Conservation (phyloP, 2,888 invertebrate species). For the Lumbricus terrestris region DNA sequence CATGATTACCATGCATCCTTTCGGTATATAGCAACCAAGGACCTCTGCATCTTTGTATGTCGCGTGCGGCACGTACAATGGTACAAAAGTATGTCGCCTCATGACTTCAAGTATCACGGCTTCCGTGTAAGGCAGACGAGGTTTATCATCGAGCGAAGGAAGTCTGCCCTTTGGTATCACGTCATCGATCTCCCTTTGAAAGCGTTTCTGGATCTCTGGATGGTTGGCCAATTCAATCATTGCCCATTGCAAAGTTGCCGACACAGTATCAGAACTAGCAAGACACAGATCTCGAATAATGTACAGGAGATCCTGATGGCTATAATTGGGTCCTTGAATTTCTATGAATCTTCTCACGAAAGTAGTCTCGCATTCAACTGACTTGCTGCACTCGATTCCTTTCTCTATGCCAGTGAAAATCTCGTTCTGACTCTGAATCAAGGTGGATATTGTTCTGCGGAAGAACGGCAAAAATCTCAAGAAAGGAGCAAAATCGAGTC, state of each 20-base stretch:
- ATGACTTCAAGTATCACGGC: not conserved
- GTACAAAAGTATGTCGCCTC: not conserved
- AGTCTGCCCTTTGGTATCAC: not conserved
- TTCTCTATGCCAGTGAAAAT: not conserved
- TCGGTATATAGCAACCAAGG: not conserved
- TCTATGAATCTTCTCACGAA: not conserved
- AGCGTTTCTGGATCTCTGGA: not conserved
- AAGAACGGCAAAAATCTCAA: not conserved
- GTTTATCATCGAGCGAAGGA: not conserved
- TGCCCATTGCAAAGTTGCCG: not conserved
- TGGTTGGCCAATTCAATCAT: not conserved
- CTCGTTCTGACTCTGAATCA: not conserved
- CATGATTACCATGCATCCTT: not conserved
- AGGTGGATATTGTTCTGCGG: not conserved
- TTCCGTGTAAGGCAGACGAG: not conserved
- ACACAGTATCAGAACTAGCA: not conserved
- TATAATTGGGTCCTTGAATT: not conserved
- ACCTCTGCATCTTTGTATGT: not conserved
- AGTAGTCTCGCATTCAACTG: not conserved
- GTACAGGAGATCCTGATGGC: not conserved
- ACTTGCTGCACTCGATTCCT: not conserved
- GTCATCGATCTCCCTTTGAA: not conserved
- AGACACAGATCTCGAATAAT: not conserved
- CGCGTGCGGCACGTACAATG: not conserved
- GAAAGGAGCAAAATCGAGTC: not conserved